A percentile compares a stretch with the other conserved stretches of the same genome.
These are phyloP conservation scores for Chironomus riparius DNA, from an alignment of 2,888 invertebrate species.

Conservation along the genomic window DNA sequence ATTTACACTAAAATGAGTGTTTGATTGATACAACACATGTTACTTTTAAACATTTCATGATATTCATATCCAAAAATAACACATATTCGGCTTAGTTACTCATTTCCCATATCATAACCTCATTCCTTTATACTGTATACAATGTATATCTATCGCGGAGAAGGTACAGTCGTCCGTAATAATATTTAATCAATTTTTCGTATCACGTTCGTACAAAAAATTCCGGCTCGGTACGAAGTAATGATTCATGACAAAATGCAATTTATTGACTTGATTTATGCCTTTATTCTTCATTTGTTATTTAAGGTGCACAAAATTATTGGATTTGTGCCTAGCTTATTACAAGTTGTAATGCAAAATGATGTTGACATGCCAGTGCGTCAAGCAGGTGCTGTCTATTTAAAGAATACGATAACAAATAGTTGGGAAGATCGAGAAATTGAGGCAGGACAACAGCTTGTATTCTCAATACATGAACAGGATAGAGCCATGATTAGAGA, in stretches of 20 bases:
- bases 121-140: too few species aligned
- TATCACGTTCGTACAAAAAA: too few species aligned
- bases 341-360: conserved; percentile 88
- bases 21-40: not conserved
- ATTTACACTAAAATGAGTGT: too few species aligned
- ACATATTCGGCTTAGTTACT: not conserved
- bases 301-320: conserved; percentile 87
- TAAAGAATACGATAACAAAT: conserved; percentile 85
- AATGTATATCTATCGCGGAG: too few species aligned
- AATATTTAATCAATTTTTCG: too few species aligned
- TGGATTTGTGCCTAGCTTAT: conserved; percentile 86
- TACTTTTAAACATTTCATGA: not conserved
- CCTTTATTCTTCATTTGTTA: too few species aligned
- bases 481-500: conserved; percentile 89
- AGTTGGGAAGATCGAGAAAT: conserved; percentile 82
- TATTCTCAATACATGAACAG: conserved; percentile 90
- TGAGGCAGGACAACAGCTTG: conserved; percentile 61
- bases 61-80: not conserved
- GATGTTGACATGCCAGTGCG: conserved; percentile 85
- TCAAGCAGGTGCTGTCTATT: conserved; percentile 93
- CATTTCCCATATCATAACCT: too few species aligned
- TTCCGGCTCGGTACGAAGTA: too few species aligned
- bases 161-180: too few species aligned
- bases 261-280: not conserved
- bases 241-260: conserved; percentile 19